Evolutionary conservation across 2,888 invertebrate species (phyloP).

Genomic region (Drosophila ustulata): DNA sequence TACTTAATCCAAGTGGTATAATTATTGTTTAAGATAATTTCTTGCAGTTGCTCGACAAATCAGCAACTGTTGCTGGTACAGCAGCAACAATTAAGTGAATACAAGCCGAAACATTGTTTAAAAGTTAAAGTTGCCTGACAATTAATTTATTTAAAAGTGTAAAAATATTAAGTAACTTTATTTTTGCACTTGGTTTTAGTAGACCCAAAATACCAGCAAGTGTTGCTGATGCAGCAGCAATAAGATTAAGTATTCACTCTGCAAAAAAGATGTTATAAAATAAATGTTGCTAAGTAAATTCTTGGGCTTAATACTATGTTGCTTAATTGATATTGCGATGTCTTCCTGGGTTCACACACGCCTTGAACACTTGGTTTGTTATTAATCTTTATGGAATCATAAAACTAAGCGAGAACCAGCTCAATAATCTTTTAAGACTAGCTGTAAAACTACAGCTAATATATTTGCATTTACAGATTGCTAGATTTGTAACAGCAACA

Average conservation of each 20-base stretch:
- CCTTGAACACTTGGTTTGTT: neutral
- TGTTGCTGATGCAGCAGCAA: neutral
- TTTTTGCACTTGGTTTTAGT: too few relatives aligned
- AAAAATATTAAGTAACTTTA: too few relatives aligned
- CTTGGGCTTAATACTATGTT: neutral
- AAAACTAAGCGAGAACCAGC: slow-evolving; percentile 18
- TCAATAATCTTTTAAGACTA: slow-evolving; percentile 11
- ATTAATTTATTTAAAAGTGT: too few relatives aligned
- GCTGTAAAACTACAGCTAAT: slow-evolving; percentile 2
- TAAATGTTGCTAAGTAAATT: too few relatives aligned
- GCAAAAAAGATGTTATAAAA: neutral
- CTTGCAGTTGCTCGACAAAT: neutral
- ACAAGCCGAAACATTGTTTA: too few relatives aligned
- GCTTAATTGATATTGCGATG: neutral
- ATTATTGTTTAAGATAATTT: slow-evolving; percentile 1
- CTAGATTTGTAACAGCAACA: neutral
- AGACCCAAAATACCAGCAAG: too few relatives aligned
- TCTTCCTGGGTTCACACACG: slow-evolving; percentile 1
- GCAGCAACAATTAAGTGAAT: too few relatives aligned
- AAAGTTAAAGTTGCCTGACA: too few relatives aligned
- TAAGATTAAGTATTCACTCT: neutral
- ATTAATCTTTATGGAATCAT: slow-evolving; percentile 19
- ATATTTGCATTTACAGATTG: slow-evolving; percentile 4
- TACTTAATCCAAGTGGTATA: neutral
- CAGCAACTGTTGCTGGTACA: neutral